Evolutionary conservation across 2,797 vertebrate species (phyloP), one percentile per base, ranked within the genome.

Genomic region (Argentina silus): DNA sequence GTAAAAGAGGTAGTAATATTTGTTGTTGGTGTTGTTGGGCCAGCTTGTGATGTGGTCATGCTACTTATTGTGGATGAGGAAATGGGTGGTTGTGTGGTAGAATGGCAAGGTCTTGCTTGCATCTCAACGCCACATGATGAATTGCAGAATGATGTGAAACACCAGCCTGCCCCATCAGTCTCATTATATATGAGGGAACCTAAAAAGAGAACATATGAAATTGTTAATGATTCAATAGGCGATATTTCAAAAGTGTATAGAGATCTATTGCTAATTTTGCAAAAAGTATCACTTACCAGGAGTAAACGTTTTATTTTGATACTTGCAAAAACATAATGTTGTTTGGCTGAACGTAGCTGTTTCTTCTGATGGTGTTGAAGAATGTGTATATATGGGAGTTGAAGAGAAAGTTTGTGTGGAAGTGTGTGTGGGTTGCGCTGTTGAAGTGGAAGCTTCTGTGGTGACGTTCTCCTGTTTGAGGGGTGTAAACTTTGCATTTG

Each of bases 101-200:
- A 0, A 0, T 0, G 5, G 60, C 95, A 95, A 3, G 1, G 68
- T n/a, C 5, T 10, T 1, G 0, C 14, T 42, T 0, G 61, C 55
- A 88, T 89, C 17, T 90, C 82, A 76, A 94, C 23, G 12, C 2
- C 51, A 74, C 96, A 96, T 0, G 3, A 42, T 0, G 17, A 0
- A 82, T 69, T 88, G 79, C 96, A 97, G 3, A 83, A 45, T 0
- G 93, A 91, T 11, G 82, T 92, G 74, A 86, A 95, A 67, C 83
- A 83, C 86, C 90, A 91, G 0, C 92, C 94, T 0, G 69, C 85
- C 6, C 70, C 88, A 79, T 95, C 93, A 1, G 79, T 78, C 36
- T 3, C 0, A 14, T 89, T 87, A 47, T 96, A 95, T n/a, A 96
- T 91, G 0, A 80, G 0, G 0, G 74, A 85, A 19, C 88, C 95